These are phyloP conservation scores for Odocoileus virginianus DNA, from an alignment of 2,113 vertebrate genomes.

Conservation along the genomic window DNA sequence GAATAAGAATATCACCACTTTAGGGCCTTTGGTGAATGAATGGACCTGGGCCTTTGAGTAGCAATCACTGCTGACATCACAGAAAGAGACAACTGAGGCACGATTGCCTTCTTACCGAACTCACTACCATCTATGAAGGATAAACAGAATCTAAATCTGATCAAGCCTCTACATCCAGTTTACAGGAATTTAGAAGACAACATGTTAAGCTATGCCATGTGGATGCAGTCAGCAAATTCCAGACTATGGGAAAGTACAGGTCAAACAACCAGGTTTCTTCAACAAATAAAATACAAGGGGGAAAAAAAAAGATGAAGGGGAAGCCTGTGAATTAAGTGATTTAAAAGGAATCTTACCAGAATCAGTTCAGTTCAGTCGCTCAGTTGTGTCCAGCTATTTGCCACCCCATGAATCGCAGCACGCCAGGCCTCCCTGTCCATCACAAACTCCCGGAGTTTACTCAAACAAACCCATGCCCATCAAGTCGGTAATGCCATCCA, in stretches of 20 bases:
- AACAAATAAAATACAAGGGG: neutral
- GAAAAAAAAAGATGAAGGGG: neutral
- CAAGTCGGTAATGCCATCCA: too few species aligned
- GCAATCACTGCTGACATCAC: neutral
- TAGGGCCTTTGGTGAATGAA: neutral
- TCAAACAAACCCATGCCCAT: too few species aligned
- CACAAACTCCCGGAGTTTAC: too few species aligned
- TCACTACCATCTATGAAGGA: neutral
- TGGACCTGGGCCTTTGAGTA: neutral
- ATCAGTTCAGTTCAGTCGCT: neutral
- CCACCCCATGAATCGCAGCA: too few species aligned
- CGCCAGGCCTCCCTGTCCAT: too few species aligned
- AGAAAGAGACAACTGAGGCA: neutral
- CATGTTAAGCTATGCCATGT: neutral
- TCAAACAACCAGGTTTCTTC: neutral
- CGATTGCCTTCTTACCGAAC: neutral
- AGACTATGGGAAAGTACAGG: neutral
- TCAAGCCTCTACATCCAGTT: neutral
- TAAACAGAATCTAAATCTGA: neutral
- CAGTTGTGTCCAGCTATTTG: too few species aligned
- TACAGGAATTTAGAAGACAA: neutral
- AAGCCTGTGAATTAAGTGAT: neutral
- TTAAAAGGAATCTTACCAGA: neutral
- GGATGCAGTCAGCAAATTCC: neutral
- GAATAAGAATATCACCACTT: neutral